These are phyloP conservation scores for Oryctolagus cuniculus DNA, from an alignment of 2,113 vertebrate genomes.

Conservation along the genomic window DNA sequence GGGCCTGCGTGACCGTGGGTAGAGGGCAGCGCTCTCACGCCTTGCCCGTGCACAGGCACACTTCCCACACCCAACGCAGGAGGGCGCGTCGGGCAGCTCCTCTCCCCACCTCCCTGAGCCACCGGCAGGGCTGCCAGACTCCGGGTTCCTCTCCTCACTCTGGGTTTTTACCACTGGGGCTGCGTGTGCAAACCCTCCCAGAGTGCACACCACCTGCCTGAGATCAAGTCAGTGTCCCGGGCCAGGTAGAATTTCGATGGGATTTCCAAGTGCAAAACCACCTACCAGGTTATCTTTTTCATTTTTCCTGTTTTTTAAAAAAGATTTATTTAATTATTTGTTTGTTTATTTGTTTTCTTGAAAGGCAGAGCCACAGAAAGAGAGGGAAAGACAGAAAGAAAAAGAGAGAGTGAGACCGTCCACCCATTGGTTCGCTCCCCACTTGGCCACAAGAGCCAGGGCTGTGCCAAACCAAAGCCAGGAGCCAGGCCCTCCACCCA, in stretches of 20 bases:
- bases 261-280: neutral
- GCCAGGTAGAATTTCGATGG: neutral
- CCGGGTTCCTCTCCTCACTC: neutral
- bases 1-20: fast-evolving
- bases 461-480: too few species aligned
- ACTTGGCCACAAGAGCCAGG: too few species aligned
- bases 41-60: fast-evolving
- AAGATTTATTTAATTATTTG: too few species aligned
- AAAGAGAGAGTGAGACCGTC: too few species aligned
- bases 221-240: neutral
- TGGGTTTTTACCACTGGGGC: fast-evolving
- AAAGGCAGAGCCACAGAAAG: too few species aligned
- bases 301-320: too few species aligned
- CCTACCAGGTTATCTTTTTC: neutral
- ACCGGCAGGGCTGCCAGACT: neutral
- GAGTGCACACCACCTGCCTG: fast-evolving
- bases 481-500: too few species aligned
- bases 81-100: fast-evolving
- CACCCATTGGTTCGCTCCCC: too few species aligned
- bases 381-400: too few species aligned
- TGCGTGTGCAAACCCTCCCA: fast-evolving
- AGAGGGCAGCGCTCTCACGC: neutral
- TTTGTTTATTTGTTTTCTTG: too few species aligned
- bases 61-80: neutral
- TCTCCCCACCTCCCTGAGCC: neutral